A percentile compares a stretch with the other conserved stretches of the same genome.
Conservation (phyloP, 2,113 vertebrate species). For the Bambusicola thoracicus region DNA sequence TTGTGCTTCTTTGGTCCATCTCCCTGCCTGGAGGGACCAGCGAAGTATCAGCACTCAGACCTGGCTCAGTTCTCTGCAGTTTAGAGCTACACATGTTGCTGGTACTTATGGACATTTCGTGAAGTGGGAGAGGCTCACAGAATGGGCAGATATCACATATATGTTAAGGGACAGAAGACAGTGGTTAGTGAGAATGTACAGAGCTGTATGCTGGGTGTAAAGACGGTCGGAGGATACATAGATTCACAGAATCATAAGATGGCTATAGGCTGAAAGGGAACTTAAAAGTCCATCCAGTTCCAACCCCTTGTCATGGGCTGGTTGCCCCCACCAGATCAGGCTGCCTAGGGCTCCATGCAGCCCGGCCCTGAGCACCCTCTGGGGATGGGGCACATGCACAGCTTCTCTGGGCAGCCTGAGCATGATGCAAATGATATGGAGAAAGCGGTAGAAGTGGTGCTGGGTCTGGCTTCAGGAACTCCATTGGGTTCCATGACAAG, state of each 20-base stretch:
- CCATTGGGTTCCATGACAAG: not conserved
- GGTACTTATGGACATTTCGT: not conserved
- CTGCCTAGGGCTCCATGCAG: too few relatives aligned
- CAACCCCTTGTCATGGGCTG: too few relatives aligned
- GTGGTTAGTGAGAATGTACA: not conserved
- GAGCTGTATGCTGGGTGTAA: not conserved
- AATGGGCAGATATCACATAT: not conserved
- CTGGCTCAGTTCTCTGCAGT: not conserved
- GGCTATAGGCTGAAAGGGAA: not conserved
- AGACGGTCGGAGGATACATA: not conserved
- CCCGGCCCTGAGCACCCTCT: too few relatives aligned
- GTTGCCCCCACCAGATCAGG: too few relatives aligned
- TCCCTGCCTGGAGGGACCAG: not conserved
- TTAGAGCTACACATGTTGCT: not conserved
- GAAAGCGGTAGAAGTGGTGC: not conserved
- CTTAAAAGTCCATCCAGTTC: too few relatives aligned
- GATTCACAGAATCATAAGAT: not conserved
- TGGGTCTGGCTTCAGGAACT: not conserved
- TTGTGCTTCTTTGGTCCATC: not conserved
- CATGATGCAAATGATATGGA: not conserved
- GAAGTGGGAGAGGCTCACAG: not conserved
- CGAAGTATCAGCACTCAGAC: not conserved
- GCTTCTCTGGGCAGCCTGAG: not conserved
- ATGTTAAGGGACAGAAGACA: not conserved
- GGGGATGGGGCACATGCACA: too few relatives aligned